These are phyloP conservation scores for Tympanoctomys barrerae DNA, from an alignment of 2,797 vertebrate genomes.

Conservation along the genomic window DNA sequence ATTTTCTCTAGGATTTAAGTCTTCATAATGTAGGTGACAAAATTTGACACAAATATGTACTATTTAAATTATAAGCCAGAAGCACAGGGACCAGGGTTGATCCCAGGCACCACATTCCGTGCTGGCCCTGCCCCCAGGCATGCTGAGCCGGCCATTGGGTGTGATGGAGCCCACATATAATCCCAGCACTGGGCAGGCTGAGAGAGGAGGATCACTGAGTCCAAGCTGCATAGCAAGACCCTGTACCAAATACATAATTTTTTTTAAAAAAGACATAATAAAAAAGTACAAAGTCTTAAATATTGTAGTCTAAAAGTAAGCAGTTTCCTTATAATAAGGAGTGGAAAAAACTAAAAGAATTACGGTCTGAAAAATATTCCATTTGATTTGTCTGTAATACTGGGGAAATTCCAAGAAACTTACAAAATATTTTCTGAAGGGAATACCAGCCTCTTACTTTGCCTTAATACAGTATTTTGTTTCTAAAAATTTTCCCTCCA, in stretches of 20 bases:
- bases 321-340: conserved; percentile 12
- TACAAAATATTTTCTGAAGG: conserved; percentile 62
- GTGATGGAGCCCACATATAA: background rate
- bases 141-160: too few species aligned
- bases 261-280: background rate
- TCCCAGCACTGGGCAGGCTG: background rate
- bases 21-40: background rate
- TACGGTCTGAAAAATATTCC: background rate
- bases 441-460: conserved; percentile 46
- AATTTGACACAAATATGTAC: background rate
- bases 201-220: background rate
- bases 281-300: background rate
- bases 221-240: background rate
- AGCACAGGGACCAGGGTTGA: too few species aligned
- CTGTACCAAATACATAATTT: background rate
- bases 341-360: background rate
- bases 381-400: conserved; percentile 1
- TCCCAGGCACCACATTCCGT: too few species aligned
- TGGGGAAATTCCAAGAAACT: conserved; percentile 48
- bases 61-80: background rate
- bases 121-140: too few species aligned
- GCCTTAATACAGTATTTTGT: conserved; percentile 62
- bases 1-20: background rate
- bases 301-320: background rate
- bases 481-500: conserved; percentile 39